phyloP scores from a whole-genome alignment of 2,797 vertebrate genomes.

The Agapornis canus region DNA sequence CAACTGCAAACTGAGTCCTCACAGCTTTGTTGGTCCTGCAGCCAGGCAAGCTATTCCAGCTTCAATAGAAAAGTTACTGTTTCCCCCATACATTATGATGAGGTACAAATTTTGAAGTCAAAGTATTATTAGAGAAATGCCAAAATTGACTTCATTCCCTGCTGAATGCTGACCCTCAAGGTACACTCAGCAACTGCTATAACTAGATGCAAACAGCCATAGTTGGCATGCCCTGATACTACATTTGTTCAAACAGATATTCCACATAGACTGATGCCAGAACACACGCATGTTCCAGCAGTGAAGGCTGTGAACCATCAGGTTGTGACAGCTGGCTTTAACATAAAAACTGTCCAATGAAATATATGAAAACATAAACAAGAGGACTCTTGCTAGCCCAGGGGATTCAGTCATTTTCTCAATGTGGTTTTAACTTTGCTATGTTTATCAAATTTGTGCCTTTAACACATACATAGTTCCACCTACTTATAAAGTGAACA shows the following conservation, averaged over 20 bases:
- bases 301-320: conserved; percentile 64
- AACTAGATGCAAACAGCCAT: conserved; percentile 52
- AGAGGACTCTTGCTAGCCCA: conserved; percentile 26
- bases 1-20: background rate
- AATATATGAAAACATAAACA: conserved; percentile 65
- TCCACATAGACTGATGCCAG: conserved; percentile 28
- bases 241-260: conserved; percentile 59
- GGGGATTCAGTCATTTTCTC: conserved; percentile 36
- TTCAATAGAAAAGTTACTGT: background rate
- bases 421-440: background rate
- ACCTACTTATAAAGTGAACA: background rate
- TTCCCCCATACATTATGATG: background rate
- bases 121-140: conserved; percentile 7
- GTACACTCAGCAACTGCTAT: conserved; percentile 23
- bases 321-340: conserved; percentile 64
- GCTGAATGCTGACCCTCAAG: conserved; percentile 15
- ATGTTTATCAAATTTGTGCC: background rate
- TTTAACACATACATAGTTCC: background rate
- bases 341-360: conserved; percentile 63
- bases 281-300: conserved; percentile 34
- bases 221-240: background rate
- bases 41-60: background rate
- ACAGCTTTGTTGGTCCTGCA: background rate
- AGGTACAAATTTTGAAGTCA: background rate
- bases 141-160: conserved; percentile 34